These are phyloP conservation scores for Zaprionus obscuricornis DNA, from an alignment of 2,888 invertebrate genomes.

Conservation along the genomic window DNA sequence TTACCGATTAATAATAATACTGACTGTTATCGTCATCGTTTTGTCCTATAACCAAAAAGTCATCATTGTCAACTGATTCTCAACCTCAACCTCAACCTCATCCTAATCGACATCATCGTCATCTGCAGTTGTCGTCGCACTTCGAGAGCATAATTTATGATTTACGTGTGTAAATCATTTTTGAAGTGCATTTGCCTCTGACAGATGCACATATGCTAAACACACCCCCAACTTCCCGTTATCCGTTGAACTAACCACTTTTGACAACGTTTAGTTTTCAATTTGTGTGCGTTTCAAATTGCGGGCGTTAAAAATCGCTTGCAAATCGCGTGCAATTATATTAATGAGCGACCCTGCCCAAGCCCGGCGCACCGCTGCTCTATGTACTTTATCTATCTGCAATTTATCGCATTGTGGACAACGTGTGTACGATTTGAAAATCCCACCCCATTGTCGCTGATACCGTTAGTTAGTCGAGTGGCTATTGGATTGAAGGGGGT, in stretches of 20 bases:
- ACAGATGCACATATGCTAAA: slow-evolving; percentile 43
- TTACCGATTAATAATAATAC: slow-evolving; percentile 2
- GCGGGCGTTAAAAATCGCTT: slow-evolving; percentile 60
- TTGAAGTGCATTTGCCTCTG: slow-evolving; percentile 56
- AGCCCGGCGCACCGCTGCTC: not conserved
- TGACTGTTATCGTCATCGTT: slow-evolving; percentile 13
- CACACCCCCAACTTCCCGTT: not conserved
- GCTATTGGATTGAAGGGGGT: not conserved
- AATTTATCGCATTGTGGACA: slow-evolving; percentile 61
- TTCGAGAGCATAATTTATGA: slow-evolving; percentile 73
- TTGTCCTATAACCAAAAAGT: not conserved
- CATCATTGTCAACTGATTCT: not conserved
- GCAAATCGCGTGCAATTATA: slow-evolving; percentile 57
- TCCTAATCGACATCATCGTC: slow-evolving; percentile 28
- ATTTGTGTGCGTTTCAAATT: slow-evolving; percentile 62
- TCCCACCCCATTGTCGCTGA: slow-evolving; percentile 14
- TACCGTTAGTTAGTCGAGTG: slow-evolving; percentile 23
- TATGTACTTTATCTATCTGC: slow-evolving; percentile 47
- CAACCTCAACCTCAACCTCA: slow-evolving; percentile 15
- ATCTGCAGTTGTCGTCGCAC: slow-evolving; percentile 73
- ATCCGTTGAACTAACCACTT: not conserved
- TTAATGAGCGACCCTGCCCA: slow-evolving; percentile 46
- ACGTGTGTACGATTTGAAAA: slow-evolving; percentile 61
- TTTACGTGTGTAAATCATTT: slow-evolving; percentile 75
- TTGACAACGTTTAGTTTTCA: slow-evolving; percentile 51